phyloP scores from a whole-genome alignment of 2,888 invertebrate genomes.

The Cyclophora albipunctata region DNA sequence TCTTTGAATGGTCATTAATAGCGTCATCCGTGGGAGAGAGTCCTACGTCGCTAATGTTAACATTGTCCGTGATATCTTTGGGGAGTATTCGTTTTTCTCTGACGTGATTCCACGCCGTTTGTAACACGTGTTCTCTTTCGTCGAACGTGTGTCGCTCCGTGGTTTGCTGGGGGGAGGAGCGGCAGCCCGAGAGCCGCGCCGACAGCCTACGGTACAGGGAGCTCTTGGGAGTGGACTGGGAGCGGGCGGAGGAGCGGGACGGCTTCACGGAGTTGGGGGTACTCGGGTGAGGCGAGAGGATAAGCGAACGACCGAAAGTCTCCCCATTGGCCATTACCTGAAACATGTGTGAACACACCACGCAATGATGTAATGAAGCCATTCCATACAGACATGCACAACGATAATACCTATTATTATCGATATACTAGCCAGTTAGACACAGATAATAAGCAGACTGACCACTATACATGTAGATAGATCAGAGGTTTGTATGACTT shows the following conservation, averaged over 20 bases:
- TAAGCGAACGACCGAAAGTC: slow-evolving; percentile 79
- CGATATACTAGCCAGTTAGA: slow-evolving; percentile 48
- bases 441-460: slow-evolving; percentile 45
- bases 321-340: slow-evolving; percentile 82
- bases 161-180: slow-evolving; percentile 30
- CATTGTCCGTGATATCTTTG: slow-evolving; percentile 41
- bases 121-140: slow-evolving; percentile 49
- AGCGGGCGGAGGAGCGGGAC: slow-evolving; percentile 30
- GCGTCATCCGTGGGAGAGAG: slow-evolving; percentile 49
- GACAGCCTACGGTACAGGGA: slow-evolving; percentile 67
- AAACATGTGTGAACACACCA: slow-evolving; percentile 78
- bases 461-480: slow-evolving; percentile 17
- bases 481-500: slow-evolving; percentile 1
- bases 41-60: slow-evolving; percentile 52
- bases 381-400: slow-evolving; percentile 73
- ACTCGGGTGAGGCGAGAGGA: slow-evolving; percentile 67
- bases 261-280: slow-evolving; percentile 53
- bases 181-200: slow-evolving; percentile 63
- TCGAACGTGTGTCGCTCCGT: slow-evolving; percentile 28
- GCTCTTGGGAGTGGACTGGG: slow-evolving; percentile 65
- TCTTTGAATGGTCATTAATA: slow-evolving; percentile 33
- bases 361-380: slow-evolving; percentile 76
- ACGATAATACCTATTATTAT: slow-evolving; percentile 44
- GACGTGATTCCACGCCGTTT: slow-evolving; percentile 46
- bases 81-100: slow-evolving; percentile 41